Base-by-base conservation (phyloP, 2,113 vertebrate species). In the Hemichromis elongatus region DNA sequence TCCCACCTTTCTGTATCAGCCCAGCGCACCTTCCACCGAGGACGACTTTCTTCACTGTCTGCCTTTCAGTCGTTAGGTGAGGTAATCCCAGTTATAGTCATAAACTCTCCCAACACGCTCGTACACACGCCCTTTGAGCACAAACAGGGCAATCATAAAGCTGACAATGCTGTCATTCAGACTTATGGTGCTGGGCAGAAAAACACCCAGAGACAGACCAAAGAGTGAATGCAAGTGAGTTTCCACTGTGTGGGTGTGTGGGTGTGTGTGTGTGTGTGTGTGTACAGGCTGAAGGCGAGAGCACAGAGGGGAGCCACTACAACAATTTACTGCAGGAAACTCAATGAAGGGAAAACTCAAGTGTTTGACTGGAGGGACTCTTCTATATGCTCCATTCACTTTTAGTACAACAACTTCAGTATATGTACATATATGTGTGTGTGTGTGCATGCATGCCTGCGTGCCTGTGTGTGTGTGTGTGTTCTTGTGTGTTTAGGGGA, bases 81-180 rank as follows among this genome's bases (percentile, higher is more conserved):
- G 82, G 75, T 89, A 84, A 79, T 79, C 77, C n/a, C 19, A 30
- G 42, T 68, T 79, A 18, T 2, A 59, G 47, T 12, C 59, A 45
- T 57, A 54, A 84, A 85, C 40, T 82, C 26, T 42, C 75, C 40
- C 40, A 47, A n/a, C 52, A 82, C 42, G 54, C 78, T 77, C 54
- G 57, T 2, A 28, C 26, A 52, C 70, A 7, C 78, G 12, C 35
- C 11, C 28, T 21, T 50, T 77, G 50, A 81, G 78, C 77, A 85
- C 77, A 82, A 88, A 86, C 83, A 84, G 78, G 79, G 66, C n/a
- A 37, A 90, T 82, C 90, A 81, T 87, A 91, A 88, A 88, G 73
- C 83, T 86, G 82, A 88, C 85, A 84, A 56, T 45, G 85, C 80
- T 86, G 86, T 89, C 90, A 89, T 85, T 90, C 83, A 86, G 88